These are phyloP conservation scores for Ferdinandea cuprea DNA, from an alignment of 2,888 invertebrate species.

Conservation along the genomic window DNA sequence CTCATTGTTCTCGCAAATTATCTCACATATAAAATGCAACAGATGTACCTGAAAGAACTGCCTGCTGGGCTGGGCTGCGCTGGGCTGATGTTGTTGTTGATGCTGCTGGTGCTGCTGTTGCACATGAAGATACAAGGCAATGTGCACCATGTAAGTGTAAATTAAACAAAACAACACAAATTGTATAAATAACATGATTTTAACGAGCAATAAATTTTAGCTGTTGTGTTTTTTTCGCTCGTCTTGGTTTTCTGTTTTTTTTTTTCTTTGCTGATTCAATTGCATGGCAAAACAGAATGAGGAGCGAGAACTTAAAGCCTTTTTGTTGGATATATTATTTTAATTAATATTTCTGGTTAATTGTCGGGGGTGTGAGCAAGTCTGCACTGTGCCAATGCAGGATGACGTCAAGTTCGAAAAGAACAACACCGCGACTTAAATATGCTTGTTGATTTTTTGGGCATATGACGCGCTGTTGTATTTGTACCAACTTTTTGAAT, in stretches of 20 bases:
- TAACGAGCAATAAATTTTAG: slow-evolving; percentile 72
- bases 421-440: too few relatives aligned
- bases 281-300: neutral
- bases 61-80: slow-evolving; percentile 5
- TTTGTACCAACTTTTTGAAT: too few relatives aligned
- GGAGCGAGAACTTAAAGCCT: slow-evolving; percentile 4
- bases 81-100: too few relatives aligned
- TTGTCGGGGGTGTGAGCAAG: too few relatives aligned
- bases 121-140: neutral
- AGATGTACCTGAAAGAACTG: slow-evolving; percentile 55
- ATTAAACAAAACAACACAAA: slow-evolving; percentile 44
- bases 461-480: too few relatives aligned
- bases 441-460: too few relatives aligned
- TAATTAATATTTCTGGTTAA: too few relatives aligned
- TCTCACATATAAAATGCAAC: slow-evolving; percentile 52
- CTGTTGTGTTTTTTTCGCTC: neutral
- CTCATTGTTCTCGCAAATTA: slow-evolving; percentile 64
- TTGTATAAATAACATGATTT: slow-evolving; percentile 66
- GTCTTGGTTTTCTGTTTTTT: too few relatives aligned
- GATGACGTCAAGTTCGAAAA: too few relatives aligned
- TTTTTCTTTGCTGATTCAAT: slow-evolving; percentile 22
- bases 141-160: slow-evolving; percentile 2
- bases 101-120: too few relatives aligned
- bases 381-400: too few relatives aligned
- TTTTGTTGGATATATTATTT: slow-evolving; percentile 24